A percentile compares a stretch with the other conserved stretches of the same genome.
Evolutionary conservation across 2,888 invertebrate species (phyloP).

Genomic region (Cinara cedri): DNA sequence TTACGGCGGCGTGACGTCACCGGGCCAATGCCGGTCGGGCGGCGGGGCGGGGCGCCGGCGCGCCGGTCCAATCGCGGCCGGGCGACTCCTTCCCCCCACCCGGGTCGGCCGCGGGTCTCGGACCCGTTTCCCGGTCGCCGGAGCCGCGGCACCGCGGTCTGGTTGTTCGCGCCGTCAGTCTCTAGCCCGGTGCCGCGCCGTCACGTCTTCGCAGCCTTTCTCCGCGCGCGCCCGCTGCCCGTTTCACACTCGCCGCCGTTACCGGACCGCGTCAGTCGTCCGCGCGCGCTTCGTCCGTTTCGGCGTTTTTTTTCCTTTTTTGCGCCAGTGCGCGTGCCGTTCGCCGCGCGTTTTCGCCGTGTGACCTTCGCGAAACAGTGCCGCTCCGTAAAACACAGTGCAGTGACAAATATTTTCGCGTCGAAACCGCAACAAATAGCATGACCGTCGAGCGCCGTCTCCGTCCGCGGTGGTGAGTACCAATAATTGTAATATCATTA

Average conservation of each 20-base stretch:
- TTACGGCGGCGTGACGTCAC: conserved; percentile 42
- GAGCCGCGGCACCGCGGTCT: conserved; percentile 26
- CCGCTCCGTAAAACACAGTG: not conserved
- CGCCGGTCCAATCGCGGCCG: conserved; percentile 34
- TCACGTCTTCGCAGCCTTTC: conserved; percentile 28
- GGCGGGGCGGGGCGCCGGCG: conserved; percentile 34
- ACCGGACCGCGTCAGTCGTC: not conserved
- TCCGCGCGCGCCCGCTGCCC: not conserved
- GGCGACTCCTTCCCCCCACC: conserved; percentile 31
- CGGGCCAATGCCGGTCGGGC: conserved; percentile 41
- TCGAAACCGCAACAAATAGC: no score
- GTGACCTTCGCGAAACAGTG: not conserved
- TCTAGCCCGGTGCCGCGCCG: conserved; percentile 17
- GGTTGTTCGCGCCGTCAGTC: conserved; percentile 47
- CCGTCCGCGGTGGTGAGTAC: conserved; percentile 10
- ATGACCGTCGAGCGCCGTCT: not conserved
- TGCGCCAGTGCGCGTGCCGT: not conserved
- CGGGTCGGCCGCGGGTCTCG: not conserved
- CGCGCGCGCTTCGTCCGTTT: not conserved
- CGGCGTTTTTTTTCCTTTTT: no score
- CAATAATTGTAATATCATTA: not conserved
- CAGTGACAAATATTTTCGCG: no score
- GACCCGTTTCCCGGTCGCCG: conserved; percentile 48
- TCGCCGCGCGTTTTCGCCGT: not conserved
- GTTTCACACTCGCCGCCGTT: not conserved